phyloP scores from a whole-genome alignment of 2,113 vertebrate genomes.

The Leucoraja erinaceus region DNA sequence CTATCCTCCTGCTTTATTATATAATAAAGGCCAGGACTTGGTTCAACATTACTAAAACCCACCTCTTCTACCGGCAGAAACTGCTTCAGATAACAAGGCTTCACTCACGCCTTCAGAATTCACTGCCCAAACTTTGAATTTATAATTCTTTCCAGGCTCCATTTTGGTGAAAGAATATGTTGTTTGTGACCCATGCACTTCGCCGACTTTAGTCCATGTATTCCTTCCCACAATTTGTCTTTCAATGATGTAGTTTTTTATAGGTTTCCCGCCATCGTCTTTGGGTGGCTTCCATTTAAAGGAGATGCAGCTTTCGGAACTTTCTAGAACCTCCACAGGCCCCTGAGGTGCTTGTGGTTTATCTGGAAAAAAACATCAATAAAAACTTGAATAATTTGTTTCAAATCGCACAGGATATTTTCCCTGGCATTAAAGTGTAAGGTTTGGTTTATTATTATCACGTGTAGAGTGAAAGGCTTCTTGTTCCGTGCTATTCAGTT shows the following conservation, averaged over 20 bases:
- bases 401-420: not conserved
- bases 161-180: slow-evolving; percentile 63
- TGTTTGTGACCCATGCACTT: slow-evolving; percentile 52
- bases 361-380: slow-evolving; percentile 47
- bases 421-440: not conserved
- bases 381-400: not conserved
- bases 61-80: slow-evolving; percentile 69
- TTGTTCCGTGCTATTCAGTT: no score
- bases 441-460: no score
- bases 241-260: slow-evolving; percentile 68
- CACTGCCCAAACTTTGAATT: slow-evolving; percentile 69
- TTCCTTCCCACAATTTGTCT: slow-evolving; percentile 58
- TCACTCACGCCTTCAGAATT: slow-evolving; percentile 66
- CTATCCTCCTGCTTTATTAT: not conserved
- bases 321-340: slow-evolving; percentile 64
- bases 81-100: slow-evolving; percentile 63
- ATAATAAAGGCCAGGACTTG: not conserved
- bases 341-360: slow-evolving; percentile 69
- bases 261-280: slow-evolving; percentile 65
- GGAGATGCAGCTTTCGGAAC: slow-evolving; percentile 54
- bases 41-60: slow-evolving; percentile 40
- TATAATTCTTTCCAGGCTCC: slow-evolving; percentile 65
- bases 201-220: slow-evolving; percentile 66
- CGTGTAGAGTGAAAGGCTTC: no score
- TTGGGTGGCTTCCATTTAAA: slow-evolving; percentile 68